phyloP scores from a whole-genome alignment of 2,797 vertebrate species.

The Cygnus olor region DNA sequence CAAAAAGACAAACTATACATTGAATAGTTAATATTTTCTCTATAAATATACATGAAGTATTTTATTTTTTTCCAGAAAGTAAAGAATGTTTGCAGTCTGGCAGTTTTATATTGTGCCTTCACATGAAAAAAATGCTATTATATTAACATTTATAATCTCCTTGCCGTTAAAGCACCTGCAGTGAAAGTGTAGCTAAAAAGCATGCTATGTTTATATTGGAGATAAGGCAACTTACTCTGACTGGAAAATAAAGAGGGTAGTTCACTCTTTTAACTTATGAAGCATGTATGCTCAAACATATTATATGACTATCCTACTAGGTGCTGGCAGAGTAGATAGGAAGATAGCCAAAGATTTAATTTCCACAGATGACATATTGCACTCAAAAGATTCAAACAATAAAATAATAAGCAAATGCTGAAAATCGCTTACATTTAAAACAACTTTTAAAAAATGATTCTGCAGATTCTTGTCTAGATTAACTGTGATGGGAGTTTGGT shows the following conservation, averaged over 20 bases:
- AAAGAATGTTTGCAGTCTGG: conserved; percentile 11
- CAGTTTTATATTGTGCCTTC: conserved; percentile 13
- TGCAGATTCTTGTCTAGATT: not conserved
- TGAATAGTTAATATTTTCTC: conserved; percentile 41
- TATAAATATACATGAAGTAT: conserved; percentile 38
- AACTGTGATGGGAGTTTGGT: not conserved
- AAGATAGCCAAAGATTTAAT: not conserved
- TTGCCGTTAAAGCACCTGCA: not conserved
- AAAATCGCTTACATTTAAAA: not conserved
- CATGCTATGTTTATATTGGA: not conserved
- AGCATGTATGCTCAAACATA: not conserved
- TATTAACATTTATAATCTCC: conserved; percentile 54
- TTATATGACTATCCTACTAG: not conserved
- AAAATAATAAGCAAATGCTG: not conserved
- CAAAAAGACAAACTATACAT: conserved; percentile 53
- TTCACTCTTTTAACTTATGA: not conserved
- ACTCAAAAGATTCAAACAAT: not conserved
- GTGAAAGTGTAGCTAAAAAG: not conserved
- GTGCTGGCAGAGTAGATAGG: not conserved
- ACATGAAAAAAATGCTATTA: conserved; percentile 30
- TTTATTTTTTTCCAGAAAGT: conserved; percentile 10
- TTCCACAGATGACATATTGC: not conserved
- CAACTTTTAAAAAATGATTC: not conserved
- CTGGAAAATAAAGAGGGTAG: not conserved
- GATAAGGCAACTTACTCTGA: not conserved